Percentiles rank a stretch among this genome's conserved stretches.
These are phyloP conservation scores for Halichondria panicea DNA, from an alignment of 37 sponge, comb jelly and placozoan genomes.

Conservation along the genomic window DNA sequence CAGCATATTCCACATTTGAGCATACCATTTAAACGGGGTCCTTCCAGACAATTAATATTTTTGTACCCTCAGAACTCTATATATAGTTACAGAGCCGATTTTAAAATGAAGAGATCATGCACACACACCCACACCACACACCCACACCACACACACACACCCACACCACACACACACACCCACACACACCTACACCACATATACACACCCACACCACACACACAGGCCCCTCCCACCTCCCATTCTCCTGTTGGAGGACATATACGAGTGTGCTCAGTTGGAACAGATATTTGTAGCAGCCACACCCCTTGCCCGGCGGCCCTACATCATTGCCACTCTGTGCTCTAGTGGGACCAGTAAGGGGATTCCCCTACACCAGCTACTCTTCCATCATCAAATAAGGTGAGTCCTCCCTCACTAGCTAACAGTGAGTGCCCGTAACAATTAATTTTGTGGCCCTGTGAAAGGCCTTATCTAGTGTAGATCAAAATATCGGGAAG, in stretches of 20 bases:
- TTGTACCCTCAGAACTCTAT: no score
- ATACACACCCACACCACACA: not conserved
- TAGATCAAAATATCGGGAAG: not conserved
- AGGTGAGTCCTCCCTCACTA: no score
- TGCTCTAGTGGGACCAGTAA: conserved; percentile 40
- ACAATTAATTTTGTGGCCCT: no score
- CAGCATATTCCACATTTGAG: no score
- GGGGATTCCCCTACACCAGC: conserved; percentile 63
- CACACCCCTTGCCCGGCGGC: conserved; percentile 18
- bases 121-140: no score
- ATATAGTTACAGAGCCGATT: no score
- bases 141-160: no score
- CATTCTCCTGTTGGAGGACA: conserved; percentile 48
- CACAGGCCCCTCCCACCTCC: conserved; percentile 41
- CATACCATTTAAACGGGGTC: no score
- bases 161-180: not conserved
- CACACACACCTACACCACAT: not conserved
- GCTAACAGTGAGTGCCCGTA: no score
- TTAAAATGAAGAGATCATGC: no score
- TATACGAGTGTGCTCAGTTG: conserved; percentile 49
- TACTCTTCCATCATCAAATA: conserved; percentile 61
- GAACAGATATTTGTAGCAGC: conserved; percentile 56
- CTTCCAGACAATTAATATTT: no score
- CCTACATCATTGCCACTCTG: conserved; percentile 70
- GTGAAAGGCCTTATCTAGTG: no score